Conservation (phyloP, 2,113 vertebrate genomes). For the Vimba vimba region DNA sequence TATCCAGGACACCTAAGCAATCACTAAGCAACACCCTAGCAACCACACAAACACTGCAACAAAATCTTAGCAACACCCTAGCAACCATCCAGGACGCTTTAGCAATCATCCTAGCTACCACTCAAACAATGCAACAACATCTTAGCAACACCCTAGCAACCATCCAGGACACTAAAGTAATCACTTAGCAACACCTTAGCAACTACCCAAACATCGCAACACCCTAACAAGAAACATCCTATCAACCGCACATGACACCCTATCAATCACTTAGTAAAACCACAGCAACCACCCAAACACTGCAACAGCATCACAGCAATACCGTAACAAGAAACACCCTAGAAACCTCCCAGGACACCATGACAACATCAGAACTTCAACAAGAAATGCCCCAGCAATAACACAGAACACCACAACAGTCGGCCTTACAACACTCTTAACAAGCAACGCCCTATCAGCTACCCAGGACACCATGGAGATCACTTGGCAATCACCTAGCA, state of each 20-base stretch:
- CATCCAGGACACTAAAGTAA: neutral
- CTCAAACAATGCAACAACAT: neutral
- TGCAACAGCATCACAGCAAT: too few relatives aligned
- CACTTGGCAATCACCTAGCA: too few relatives aligned
- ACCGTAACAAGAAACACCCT: too few relatives aligned
- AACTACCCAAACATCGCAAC: neutral
- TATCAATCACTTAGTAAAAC: too few relatives aligned
- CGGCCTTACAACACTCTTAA: too few relatives aligned
- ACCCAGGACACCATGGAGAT: neutral
- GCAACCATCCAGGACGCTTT: neutral
- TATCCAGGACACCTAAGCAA: neutral
- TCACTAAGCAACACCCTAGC: neutral
- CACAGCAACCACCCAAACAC: too few relatives aligned
- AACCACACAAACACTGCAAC: neutral
- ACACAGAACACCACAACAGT: too few relatives aligned
- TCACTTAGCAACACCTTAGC: neutral
- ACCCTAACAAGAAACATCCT: neutral
- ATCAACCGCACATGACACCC: neutral
- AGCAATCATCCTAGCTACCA: neutral
- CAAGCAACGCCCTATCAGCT: neutral
- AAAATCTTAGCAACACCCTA: neutral
- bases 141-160: neutral
- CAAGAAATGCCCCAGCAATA: too few relatives aligned
- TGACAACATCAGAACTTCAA: too few relatives aligned
- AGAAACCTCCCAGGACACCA: too few relatives aligned